Evolutionary conservation across 2,113 vertebrate genomes (phyloP).

Genomic region (Agelaius phoeniceus): DNA sequence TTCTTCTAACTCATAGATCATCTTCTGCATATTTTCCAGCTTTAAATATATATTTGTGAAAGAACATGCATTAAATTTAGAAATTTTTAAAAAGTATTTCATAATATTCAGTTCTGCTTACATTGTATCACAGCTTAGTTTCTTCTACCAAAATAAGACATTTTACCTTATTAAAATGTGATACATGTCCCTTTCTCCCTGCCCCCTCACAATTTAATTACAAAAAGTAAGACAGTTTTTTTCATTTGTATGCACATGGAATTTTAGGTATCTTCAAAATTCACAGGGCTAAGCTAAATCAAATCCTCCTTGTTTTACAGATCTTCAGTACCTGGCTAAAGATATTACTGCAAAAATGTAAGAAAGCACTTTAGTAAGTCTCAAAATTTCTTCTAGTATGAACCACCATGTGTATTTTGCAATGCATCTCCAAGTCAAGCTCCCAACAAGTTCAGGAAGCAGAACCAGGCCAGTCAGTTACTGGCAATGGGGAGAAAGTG

Average conservation of each 20-base stretch:
- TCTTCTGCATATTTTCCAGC: constrained; percentile 96
- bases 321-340: not conserved
- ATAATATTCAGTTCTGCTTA: not conserved
- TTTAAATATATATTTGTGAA: constrained; percentile 68
- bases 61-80: constrained; percentile 18
- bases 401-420: not conserved
- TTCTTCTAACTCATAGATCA: constrained; percentile 93
- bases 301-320: not conserved
- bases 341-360: not conserved
- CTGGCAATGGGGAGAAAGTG: not conserved
- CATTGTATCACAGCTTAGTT: not conserved
- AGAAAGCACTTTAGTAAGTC: not conserved
- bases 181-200: accelerated
- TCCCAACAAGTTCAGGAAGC: not conserved
- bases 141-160: not conserved
- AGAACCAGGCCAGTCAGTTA: not conserved
- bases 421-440: not conserved
- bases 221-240: not conserved
- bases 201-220: not conserved
- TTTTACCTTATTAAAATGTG: not conserved
- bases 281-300: not conserved
- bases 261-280: not conserved
- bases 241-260: not conserved
- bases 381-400: not conserved
- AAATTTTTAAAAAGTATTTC: not conserved